These are phyloP conservation scores for Hyla sarda DNA, from an alignment of 2,113 vertebrate species.

Conservation along the genomic window DNA sequence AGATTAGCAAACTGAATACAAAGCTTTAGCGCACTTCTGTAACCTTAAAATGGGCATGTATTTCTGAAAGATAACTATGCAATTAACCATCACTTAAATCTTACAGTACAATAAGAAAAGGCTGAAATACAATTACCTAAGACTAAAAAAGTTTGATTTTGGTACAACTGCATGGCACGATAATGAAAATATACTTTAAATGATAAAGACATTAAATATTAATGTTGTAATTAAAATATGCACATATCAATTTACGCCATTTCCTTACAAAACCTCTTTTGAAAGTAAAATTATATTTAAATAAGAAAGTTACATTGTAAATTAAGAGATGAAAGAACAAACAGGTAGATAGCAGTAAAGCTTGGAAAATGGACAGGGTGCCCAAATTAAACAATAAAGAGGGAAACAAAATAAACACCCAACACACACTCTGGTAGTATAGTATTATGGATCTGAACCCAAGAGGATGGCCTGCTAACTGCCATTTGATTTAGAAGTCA, in stretches of 20 bases:
- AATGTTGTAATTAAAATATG: conserved; percentile 41
- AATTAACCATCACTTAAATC: conserved; percentile 54
- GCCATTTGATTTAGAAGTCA: too few relatives aligned
- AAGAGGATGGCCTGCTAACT: too few relatives aligned
- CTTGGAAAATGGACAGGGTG: background rate
- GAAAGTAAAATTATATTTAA: conserved; percentile 12
- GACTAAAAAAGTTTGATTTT: conserved; percentile 17
- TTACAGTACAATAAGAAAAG: conserved; percentile 13
- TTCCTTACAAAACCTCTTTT: background rate
- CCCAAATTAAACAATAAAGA: background rate
- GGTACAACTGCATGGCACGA: conserved; percentile 30
- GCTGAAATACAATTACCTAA: conserved; percentile 47
- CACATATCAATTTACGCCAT: conserved; percentile 18
- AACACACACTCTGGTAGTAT: too few relatives aligned
- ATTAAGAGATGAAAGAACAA: background rate
- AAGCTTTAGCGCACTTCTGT: conserved; percentile 21
- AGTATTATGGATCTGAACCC: too few relatives aligned
- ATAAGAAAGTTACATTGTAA: background rate
- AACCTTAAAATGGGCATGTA: conserved; percentile 31
- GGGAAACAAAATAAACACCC: too few relatives aligned
- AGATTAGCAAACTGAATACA: conserved; percentile 40
- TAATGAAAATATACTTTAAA: conserved; percentile 42
- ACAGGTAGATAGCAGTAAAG: background rate
- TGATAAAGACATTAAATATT: conserved; percentile 26
- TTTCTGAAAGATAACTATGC: conserved; percentile 24